Evolutionary conservation across 2,888 invertebrate genomes (phyloP).

Genomic region (Leucozona laternaria): DNA sequence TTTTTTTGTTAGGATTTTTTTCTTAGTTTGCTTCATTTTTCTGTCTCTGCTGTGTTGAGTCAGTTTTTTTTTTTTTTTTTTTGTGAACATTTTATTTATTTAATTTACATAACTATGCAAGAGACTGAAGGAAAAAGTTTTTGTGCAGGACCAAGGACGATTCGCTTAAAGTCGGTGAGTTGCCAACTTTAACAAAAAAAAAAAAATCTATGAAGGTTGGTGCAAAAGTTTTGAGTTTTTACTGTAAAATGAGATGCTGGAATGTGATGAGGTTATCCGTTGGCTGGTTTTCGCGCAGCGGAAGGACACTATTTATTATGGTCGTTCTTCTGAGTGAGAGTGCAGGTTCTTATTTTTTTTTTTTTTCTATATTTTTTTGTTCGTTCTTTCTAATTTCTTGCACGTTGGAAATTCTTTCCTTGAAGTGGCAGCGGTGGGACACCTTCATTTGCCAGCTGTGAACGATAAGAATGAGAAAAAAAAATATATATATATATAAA

Average conservation of each 20-base stretch:
- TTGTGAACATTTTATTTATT: conserved; percentile 50
- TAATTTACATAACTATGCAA: conserved; percentile 60
- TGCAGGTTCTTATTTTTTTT: conserved; percentile 18
- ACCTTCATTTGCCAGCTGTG: conserved; percentile 79
- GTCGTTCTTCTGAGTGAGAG: conserved; percentile 45
- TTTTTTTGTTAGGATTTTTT: conserved; percentile 42
- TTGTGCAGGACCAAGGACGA: conserved; percentile 45
- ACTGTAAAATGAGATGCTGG: conserved; percentile 48
- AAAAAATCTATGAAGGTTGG: conserved; percentile 28
- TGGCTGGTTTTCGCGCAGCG: conserved; percentile 55
- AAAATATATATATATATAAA: too few species aligned
- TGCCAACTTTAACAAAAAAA: conserved; percentile 46
- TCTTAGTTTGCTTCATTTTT: conserved; percentile 52
- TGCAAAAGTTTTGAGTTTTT: conserved; percentile 27
- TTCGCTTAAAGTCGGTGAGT: conserved; percentile 55
- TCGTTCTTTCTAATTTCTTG: conserved; percentile 78
- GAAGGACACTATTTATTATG: conserved; percentile 45
- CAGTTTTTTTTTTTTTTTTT: conserved; percentile 11
- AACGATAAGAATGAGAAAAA: conserved; percentile 65
- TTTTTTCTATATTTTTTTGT: conserved; percentile 2
- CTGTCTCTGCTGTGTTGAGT: conserved; percentile 12
- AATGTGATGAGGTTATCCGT: conserved; percentile 65
- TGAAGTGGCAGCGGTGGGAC: conserved; percentile 80
- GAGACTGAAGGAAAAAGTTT: conserved; percentile 20
- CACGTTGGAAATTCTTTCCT: conserved; percentile 80